Conservation (phyloP, 2,797 vertebrate species). For the Ptychadena robeensis region DNA sequence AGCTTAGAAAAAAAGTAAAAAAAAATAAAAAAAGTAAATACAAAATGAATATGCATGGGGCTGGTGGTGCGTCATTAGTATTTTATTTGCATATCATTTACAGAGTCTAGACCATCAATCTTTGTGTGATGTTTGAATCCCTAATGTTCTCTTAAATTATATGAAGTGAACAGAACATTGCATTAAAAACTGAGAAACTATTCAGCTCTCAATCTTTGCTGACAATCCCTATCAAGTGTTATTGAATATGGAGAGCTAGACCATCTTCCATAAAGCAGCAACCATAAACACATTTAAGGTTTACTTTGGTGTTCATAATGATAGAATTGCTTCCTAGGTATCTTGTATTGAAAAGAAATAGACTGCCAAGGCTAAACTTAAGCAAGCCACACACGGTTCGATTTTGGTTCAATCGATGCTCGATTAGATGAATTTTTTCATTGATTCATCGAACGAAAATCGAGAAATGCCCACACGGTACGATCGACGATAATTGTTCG, state of each 20-base stretch:
- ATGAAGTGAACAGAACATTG: conserved; percentile 10
- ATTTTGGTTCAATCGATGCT: no score
- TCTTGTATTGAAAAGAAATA: background rate
- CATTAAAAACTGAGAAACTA: background rate
- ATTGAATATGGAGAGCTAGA: background rate
- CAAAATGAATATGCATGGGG: conserved; percentile 41
- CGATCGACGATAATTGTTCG: no score
- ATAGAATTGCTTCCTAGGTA: background rate
- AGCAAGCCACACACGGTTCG: no score
- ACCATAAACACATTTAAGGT: background rate
- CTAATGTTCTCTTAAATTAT: conserved; percentile 22
- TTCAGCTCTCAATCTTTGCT: background rate
- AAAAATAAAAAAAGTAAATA: conserved; percentile 34
- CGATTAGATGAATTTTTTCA: no score
- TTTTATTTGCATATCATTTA: conserved; percentile 38
- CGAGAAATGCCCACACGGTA: no score
- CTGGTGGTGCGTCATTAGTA: conserved; percentile 22
- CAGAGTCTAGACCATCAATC: conserved; percentile 35
- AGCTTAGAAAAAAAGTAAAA: conserved; percentile 8
- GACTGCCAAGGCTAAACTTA: no score
- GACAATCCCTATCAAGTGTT: background rate
- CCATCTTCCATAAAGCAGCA: background rate
- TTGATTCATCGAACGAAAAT: no score
- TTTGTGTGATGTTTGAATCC: conserved; percentile 6
- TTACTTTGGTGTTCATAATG: background rate